Evolutionary conservation across 1,140 invertebrate genomes (phyloP).

Genomic region (Potamilus streckersoni): DNA sequence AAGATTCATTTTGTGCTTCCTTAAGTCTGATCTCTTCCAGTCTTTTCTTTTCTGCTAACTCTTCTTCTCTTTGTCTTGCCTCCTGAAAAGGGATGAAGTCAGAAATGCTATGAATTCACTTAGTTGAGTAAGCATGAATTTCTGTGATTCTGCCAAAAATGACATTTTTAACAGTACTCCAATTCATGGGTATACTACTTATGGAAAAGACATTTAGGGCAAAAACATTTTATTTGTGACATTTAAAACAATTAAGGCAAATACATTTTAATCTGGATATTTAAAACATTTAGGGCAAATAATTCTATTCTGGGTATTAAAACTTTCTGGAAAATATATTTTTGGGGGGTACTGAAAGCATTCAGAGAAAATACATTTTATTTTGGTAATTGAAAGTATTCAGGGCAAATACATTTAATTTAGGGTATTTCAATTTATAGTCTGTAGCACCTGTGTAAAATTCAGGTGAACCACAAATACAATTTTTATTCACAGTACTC

Average conservation of each 20-base stretch:
- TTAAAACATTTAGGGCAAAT: too few species aligned
- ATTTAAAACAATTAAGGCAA: too few species aligned
- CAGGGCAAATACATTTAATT: too few species aligned
- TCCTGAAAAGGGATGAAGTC: conserved; percentile 30
- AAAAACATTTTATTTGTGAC: not conserved
- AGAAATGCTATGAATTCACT: not conserved
- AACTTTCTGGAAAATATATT: too few species aligned
- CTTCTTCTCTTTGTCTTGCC: conserved; percentile 45
- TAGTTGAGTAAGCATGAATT: too few species aligned
- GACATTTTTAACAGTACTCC: not conserved
- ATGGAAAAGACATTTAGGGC: not conserved
- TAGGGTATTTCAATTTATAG: not conserved
- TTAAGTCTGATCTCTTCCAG: conserved; percentile 47
- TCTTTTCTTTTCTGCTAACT: conserved; percentile 44
- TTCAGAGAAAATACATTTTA: too few species aligned
- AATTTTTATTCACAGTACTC: conserved; percentile 4
- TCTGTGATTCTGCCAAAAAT: too few species aligned
- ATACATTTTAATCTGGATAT: too few species aligned
- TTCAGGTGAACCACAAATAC: not conserved
- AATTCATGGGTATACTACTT: not conserved
- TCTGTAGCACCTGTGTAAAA: not conserved
- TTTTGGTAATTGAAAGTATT: too few species aligned
- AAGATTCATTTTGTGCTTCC: conserved; percentile 57
- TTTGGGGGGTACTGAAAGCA: too few species aligned
- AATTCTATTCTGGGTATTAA: too few species aligned